Evolutionary conservation across 2,797 vertebrate genomes (phyloP).

Genomic region (Pitangus sulphuratus): DNA sequence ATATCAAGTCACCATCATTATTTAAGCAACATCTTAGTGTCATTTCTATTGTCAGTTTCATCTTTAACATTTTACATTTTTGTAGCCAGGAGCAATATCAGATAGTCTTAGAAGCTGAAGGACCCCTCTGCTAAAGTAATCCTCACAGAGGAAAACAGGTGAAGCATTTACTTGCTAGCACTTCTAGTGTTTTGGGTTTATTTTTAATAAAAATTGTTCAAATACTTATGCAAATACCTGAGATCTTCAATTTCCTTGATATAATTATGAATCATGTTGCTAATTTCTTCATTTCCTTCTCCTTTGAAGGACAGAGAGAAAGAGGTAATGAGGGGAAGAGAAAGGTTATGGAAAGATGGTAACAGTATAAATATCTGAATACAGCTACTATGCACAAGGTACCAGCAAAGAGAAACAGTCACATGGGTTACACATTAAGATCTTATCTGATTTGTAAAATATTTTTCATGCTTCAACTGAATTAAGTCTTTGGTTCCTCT

Average conservation of each 20-base stretch:
- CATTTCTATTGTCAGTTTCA: background rate
- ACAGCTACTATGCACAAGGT: background rate
- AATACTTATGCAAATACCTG: constrained; percentile 79
- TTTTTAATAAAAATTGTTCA: background rate
- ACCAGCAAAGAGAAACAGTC: background rate
- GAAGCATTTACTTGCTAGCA: background rate
- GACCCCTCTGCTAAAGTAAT: background rate
- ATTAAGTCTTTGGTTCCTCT: background rate
- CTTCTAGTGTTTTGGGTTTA: fast-evolving
- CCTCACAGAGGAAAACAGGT: background rate
- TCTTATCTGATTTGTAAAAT: background rate
- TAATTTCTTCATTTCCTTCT: constrained; percentile 94
- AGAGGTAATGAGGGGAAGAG: background rate
- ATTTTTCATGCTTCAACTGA: background rate
- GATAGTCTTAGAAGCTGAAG: background rate
- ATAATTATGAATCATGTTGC: constrained; percentile 96
- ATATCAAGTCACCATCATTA: background rate
- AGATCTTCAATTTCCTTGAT: constrained; percentile 98
- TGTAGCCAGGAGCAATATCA: background rate
- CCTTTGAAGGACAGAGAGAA: constrained; percentile 75
- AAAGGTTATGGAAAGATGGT: background rate
- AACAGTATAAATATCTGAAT: background rate
- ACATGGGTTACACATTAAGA: background rate
- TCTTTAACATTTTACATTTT: background rate
- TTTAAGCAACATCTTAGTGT: background rate